Base-by-base conservation (phyloP, 1,140 invertebrate species). In the Cepaea nemoralis region DNA sequence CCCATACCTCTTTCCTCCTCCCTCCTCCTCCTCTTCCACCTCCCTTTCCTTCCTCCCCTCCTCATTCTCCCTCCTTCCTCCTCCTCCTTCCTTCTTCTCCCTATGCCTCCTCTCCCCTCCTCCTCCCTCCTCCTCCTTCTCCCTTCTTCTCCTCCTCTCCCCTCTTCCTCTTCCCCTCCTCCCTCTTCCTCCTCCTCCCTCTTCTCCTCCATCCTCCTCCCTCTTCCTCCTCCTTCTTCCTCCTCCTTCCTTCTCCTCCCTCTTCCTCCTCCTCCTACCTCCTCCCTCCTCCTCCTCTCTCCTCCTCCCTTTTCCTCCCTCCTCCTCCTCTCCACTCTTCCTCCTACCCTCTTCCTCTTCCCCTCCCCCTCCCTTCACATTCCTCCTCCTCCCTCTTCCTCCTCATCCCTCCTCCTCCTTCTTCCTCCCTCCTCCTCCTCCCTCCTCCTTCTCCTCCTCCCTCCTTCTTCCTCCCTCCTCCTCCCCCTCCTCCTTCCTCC, bases 361-460 rank as follows among this genome's bases (percentile, higher is more conserved):
- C n/a, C n/a, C n/a, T n/a, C n/a, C n/a, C n/a, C n/a, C n/a, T n/a
- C n/a, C n/a, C n/a, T n/a, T n/a, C n/a, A n/a, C n/a, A n/a, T n/a
- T n/a, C n/a, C n/a, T n/a, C n/a, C n/a, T n/a, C n/a, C n/a, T n/a
- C n/a, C n/a, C n/a, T n/a, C n/a, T n/a, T n/a, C n/a, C n/a, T n/a
- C n/a, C n/a, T n/a, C n/a, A n/a, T n/a, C n/a, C n/a, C n/a, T n/a
- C n/a, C n/a, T n/a, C n/a, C n/a, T n/a, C n/a, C n/a, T n/a, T n/a
- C n/a, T n/a, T n/a, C n/a, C n/a, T n/a, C n/a, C n/a, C n/a, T n/a
- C n/a, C 16, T 31, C 31, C 33, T n/a, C n/a, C 50, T 55, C 50
- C 50, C 50, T n/a, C 50, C 50, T 55, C 50, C 50, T n/a, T n/a
- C 50, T n/a, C 50, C 50, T n/a, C 50, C 50, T 16, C 50, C 50